Evolutionary conservation across 2,797 vertebrate species (phyloP).

Genomic region (Zonotrichia albicollis): DNA sequence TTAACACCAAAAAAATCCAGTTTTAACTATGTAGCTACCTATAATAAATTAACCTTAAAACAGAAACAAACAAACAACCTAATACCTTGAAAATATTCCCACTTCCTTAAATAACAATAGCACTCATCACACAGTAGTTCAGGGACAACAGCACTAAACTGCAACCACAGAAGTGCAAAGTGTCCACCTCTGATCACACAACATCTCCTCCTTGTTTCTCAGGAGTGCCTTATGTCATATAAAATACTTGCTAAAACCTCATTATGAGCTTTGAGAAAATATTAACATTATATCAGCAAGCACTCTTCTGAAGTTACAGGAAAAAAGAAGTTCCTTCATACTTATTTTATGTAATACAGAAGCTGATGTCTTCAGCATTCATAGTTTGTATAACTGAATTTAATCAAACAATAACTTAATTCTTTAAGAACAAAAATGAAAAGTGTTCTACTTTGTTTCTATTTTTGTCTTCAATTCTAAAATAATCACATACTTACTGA

Average conservation of each 20-base stretch:
- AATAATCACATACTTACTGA: not conserved
- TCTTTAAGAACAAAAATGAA: not conserved
- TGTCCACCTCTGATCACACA: not conserved
- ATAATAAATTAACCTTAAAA: not conserved
- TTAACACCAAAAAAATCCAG: rapidly evolving
- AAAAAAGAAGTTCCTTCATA: not conserved
- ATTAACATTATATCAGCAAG: not conserved
- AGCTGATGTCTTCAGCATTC: not conserved
- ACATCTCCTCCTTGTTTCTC: not conserved
- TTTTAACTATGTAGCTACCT: not conserved
- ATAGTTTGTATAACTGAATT: not conserved
- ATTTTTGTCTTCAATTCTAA: not conserved
- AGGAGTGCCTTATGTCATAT: not conserved
- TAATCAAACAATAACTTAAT: not conserved
- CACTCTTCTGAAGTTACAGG: not conserved
- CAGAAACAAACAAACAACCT: not conserved
- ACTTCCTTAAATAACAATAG: not conserved
- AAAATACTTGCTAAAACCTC: not conserved
- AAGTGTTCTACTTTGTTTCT: not conserved
- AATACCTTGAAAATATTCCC: not conserved
- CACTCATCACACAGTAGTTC: not conserved
- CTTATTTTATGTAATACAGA: not conserved
- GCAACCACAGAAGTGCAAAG: not conserved
- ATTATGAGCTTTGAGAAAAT: not conserved
- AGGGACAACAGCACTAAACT: not conserved